A percentile compares a stretch with the other conserved stretches of the same genome.
Evolutionary conservation across 2,888 invertebrate species (phyloP).

Genomic region (Torymus auratus): DNA sequence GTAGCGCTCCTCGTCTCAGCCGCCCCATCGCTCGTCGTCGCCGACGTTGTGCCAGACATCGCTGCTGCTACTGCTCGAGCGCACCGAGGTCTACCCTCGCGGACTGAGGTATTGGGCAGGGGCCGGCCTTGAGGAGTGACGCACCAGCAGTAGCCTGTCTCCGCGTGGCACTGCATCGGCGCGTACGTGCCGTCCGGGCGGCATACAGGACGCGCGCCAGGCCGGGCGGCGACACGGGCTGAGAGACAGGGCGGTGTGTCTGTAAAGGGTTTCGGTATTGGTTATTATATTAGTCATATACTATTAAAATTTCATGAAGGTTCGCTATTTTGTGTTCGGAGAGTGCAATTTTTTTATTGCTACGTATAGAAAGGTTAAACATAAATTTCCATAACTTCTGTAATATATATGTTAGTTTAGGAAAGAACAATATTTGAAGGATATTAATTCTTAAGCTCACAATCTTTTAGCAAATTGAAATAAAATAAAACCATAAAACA

Average conservation of each 20-base stretch:
- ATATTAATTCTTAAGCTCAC: too few relatives aligned
- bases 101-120: constrained; percentile 87
- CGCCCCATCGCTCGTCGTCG: constrained; percentile 63
- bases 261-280: too few relatives aligned
- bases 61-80: constrained; percentile 18
- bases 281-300: too few relatives aligned
- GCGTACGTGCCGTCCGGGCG: constrained; percentile 90
- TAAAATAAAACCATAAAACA: too few relatives aligned
- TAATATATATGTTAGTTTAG: too few relatives aligned
- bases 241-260: constrained; percentile 76
- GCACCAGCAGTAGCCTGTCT: constrained; percentile 92
- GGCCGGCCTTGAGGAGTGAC: constrained; percentile 90
- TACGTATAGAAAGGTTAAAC: too few relatives aligned
- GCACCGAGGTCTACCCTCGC: constrained; percentile 85
- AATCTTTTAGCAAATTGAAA: too few relatives aligned
- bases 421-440: too few relatives aligned
- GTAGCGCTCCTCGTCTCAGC: constrained; percentile 45
- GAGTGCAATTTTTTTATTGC: too few relatives aligned
- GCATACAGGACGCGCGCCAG: constrained; percentile 86
- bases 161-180: constrained; percentile 89
- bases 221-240: constrained; percentile 76
- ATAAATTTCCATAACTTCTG: too few relatives aligned
- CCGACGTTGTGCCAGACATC: background rate
- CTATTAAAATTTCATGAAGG: too few relatives aligned
- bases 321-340: too few relatives aligned